Base-by-base conservation (phyloP, 2,797 vertebrate species). In the Buphagus erythrorhynchus region DNA sequence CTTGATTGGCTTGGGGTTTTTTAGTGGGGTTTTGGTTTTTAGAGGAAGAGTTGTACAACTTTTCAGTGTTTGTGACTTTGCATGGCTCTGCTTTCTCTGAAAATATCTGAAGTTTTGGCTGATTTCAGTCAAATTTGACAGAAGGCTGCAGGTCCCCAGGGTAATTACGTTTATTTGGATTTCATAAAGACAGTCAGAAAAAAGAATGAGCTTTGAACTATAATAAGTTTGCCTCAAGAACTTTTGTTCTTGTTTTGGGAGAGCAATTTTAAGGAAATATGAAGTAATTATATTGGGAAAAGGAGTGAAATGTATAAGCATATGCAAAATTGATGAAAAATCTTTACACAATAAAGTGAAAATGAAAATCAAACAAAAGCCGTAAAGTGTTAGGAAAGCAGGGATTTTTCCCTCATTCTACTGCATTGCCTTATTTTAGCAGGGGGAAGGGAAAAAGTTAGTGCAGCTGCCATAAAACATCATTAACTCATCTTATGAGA, bases 51-150 rank as follows among this genome's bases (percentile, higher is more conserved):
- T 63, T 49, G 18, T 62, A 19, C 42, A 66, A 8, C 67, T 91
- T 75, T 73, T 79, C 43, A 36, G 5, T 36, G 19, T 61, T 86
- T 90, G 49, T 68, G 49, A 42, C 21, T 76, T 92, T 48, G 7
- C 46, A 10, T 75, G 54, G 28, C 6, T 81, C 16, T 88, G 13
- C 42, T 86, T 87, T 31, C 20, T 65, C 59, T 63, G 52, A 46
- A 90, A 91, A 71, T 20, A 73, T 59, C 33, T 16, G 5, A 76
- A 85, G 25, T 88, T 20, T 69, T 73, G 84, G 51, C 24, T 87
- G 55, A 67, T 96, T 95, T 91, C 74, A 89, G 17, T 92, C 67
- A 85, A 85, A 85, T 79, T 74, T 95, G 84, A 91, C 84, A 91
- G 87, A 87, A 57, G 65, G 67, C 72, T 82, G 25, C 33, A 92